Percentiles rank a stretch among this genome's conserved stretches.
These are phyloP conservation scores for pig (Sus scrofa) DNA, from an alignment of 2,113 vertebrate species.

Conservation along the genomic window T2T-Sscrofa CM000824.6:183170501-183171000, in stretches of 20 bases:
- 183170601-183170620: background rate
- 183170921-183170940: constrained; percentile 23
- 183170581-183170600: background rate
- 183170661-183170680: background rate
- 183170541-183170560: background rate
- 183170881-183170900: background rate
- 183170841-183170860: constrained; percentile 46
- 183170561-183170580: background rate
- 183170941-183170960: background rate
- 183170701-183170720: background rate
- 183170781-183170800: constrained; percentile 17
- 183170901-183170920: constrained; percentile 23
- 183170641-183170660: no score
- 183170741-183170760: background rate
- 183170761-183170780: background rate
- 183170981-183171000: background rate
- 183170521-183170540: background rate
- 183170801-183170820: constrained; percentile 42
- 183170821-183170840: constrained; percentile 11
- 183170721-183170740: background rate
- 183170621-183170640: background rate
- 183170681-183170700: background rate
- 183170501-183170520: constrained; percentile 33
- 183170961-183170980: background rate
- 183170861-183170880: background rate